Evolutionary conservation across 1,140 invertebrate species (phyloP).

Genomic region (Drosophila mauritiana): DNA sequence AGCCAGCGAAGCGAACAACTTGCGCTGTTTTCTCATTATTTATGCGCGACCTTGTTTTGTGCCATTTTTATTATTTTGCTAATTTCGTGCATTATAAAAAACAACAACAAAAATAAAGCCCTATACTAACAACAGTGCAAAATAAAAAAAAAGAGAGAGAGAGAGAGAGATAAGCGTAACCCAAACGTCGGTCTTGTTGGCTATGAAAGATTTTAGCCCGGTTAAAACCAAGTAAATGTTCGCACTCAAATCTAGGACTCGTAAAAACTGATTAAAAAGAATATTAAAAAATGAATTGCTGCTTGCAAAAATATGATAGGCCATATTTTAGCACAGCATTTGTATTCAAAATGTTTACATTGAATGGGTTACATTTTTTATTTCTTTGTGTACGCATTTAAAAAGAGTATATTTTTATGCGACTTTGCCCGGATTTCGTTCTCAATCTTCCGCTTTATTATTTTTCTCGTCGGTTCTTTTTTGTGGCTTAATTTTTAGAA

Average conservation of each 20-base stretch:
- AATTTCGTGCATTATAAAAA: conserved; percentile 80
- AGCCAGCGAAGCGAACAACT: conserved; percentile 71
- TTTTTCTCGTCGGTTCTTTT: conserved; percentile 13
- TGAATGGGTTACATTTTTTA: too few relatives aligned
- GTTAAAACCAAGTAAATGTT: conserved; percentile 30
- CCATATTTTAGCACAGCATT: too few relatives aligned
- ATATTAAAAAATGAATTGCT: neutral
- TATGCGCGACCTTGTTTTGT: conserved; percentile 81
- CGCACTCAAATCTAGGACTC: conserved; percentile 13
- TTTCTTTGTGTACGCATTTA: too few relatives aligned
- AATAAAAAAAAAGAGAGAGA: conserved; percentile 2
- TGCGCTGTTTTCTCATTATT: conserved; percentile 77
- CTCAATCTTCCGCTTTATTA: conserved; percentile 11
- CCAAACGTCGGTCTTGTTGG: conserved; percentile 14
- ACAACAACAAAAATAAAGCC: conserved; percentile 26
- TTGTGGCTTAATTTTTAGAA: conserved; percentile 25
- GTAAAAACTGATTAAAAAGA: neutral
- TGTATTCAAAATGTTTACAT: neutral
- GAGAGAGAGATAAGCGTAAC: conserved; percentile 21
- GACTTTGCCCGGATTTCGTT: conserved; percentile 3
- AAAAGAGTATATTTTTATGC: conserved; percentile 2
- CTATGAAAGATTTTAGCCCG: conserved; percentile 4
- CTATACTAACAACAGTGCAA: conserved; percentile 27
- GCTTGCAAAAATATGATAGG: too few relatives aligned
- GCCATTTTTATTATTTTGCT: conserved; percentile 83